These are phyloP conservation scores for Cromileptes altivelis DNA, from an alignment of 2,113 vertebrate genomes.

Conservation along the genomic window DNA sequence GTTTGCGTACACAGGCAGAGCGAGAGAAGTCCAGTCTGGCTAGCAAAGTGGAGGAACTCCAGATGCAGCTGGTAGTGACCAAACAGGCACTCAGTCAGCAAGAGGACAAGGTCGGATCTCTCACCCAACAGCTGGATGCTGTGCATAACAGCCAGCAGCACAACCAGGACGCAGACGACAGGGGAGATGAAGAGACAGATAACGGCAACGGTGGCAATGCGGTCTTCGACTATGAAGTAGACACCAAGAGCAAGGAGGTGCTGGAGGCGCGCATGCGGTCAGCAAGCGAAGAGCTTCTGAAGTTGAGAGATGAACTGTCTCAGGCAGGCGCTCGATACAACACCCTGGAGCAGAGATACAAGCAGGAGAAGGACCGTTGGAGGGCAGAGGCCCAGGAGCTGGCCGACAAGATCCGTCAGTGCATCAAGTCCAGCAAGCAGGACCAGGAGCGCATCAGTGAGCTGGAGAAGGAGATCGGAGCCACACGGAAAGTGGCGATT, in stretches of 20 bases:
- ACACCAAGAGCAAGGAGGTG: constrained; percentile 82
- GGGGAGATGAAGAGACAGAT: constrained; percentile 32
- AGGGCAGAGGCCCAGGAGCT: constrained; percentile 83
- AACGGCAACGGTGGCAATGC: constrained; percentile 41
- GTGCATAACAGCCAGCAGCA: constrained; percentile 66
- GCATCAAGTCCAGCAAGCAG: constrained; percentile 83
- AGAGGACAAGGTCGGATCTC: constrained; percentile 81
- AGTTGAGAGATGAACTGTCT: constrained; percentile 83
- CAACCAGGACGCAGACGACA: constrained; percentile 42
- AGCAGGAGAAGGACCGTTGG: constrained; percentile 86
- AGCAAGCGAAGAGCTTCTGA: constrained; percentile 81
- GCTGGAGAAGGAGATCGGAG: constrained; percentile 87
- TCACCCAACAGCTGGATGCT: constrained; percentile 82
- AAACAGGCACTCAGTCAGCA: constrained; percentile 85
- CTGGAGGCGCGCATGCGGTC: constrained; percentile 81
- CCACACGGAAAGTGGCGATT: constrained; percentile 81
- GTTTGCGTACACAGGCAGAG: constrained; percentile 79
- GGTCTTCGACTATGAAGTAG: constrained; percentile 81
- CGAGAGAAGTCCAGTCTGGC: constrained; percentile 83
- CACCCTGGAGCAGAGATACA: constrained; percentile 81
- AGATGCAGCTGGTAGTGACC: constrained; percentile 83
- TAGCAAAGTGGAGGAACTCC: constrained; percentile 85
- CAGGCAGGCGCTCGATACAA: constrained; percentile 80
- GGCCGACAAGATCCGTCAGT: constrained; percentile 85
- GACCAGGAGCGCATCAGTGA: constrained; percentile 86